Conservation (phyloP, 2,113 vertebrate genomes). For the Indicator maculatus region DNA sequence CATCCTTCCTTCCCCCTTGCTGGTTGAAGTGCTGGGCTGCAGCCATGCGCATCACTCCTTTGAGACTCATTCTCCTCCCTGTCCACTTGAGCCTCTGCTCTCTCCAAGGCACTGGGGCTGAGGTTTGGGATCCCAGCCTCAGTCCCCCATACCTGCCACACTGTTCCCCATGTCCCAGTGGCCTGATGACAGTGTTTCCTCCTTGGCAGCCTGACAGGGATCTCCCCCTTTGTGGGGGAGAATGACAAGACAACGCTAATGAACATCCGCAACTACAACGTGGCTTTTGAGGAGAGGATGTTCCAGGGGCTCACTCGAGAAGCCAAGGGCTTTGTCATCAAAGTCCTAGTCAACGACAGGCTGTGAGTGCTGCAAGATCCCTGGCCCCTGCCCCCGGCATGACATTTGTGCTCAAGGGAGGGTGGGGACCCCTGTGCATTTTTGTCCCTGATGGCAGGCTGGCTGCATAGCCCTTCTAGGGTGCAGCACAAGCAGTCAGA, state of each 20-base stretch:
- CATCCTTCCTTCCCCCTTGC: background rate
- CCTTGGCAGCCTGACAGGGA: slow-evolving; percentile 86
- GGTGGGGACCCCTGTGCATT: rapidly evolving
- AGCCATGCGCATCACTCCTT: background rate
- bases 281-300: slow-evolving; percentile 94
- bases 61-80: background rate
- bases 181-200: background rate
- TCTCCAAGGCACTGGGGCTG: background rate
- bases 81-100: background rate
- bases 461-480: background rate
- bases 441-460: background rate
- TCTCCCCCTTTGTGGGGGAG: slow-evolving; percentile 95
- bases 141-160: background rate
- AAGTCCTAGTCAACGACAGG: slow-evolving; percentile 90
- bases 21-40: background rate
- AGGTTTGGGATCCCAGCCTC: background rate
- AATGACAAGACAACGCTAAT: slow-evolving; percentile 90
- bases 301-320: slow-evolving; percentile 91
- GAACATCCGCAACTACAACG: slow-evolving; percentile 95
- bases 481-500: background rate
- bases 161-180: background rate
- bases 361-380: slow-evolving; percentile 81
- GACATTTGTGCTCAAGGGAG: background rate
- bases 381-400: background rate
- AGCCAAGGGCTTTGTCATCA: slow-evolving; percentile 96